Evolutionary conservation across 1,140 invertebrate genomes (phyloP), one percentile per base, ranked within the genome.

Genomic region (Orius insidiosus): DNA sequence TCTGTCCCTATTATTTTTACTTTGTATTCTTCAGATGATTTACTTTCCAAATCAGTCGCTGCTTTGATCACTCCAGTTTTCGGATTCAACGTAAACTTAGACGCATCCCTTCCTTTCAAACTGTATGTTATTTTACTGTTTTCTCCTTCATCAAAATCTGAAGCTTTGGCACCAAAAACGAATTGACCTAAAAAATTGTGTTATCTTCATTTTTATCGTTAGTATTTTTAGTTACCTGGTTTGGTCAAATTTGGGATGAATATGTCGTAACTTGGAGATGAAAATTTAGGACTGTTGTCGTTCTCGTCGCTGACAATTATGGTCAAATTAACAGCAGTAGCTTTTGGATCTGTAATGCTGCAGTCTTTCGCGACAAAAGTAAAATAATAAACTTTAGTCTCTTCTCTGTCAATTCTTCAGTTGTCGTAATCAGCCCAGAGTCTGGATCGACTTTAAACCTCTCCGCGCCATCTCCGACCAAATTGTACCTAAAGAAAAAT

Each of bases 281-380:
- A 68, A 61, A 93, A 92, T 37, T 65, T 67, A 0, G 89, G 89
- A 9, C 75, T 69, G 59, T 90, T 90, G 60, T 94, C 89, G 61
- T 94, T 94, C 52, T 81, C 74, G 62, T 94, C 88, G 33, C 66
- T 64, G 2, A 92, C 73, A 10, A 61, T 64, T 31, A 94, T 80
- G 0, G 79, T 87, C 5, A 93, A 63, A 61, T 85, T 85, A 1
- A 85, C 79, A 2, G 80, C 77, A 5, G 78, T 71, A 1, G 81
- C 80, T 52, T 75, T 62, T 0, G 80, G 80, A 51, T 85, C 80
- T 1, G 82, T 87, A 5, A 80, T 71, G 33, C 84, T 86, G 39
- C 79, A 86, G 60, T 94, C 88, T 58, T 80, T 80, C 0, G 86
- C 88, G 58, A 87, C 76, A 4, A 93, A 62, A 1, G 80, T 85